Conservation (phyloP, 2,888 invertebrate genomes). For the Tricholauxania praeusta region DNA sequence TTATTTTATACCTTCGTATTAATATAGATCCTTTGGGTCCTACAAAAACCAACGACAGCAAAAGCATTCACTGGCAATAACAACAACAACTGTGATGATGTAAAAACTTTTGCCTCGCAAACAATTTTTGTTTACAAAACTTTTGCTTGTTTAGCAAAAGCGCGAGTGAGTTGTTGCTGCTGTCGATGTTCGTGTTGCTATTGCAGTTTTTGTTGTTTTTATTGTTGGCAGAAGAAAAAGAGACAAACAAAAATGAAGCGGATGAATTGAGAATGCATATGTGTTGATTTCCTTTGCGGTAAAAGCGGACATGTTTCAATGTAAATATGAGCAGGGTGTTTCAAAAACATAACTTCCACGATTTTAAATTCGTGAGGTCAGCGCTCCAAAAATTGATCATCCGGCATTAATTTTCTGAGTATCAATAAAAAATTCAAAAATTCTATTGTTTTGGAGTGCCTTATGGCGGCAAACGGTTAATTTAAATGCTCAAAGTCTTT, state of each 20-base stretch:
- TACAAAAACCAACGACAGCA: constrained; percentile 51
- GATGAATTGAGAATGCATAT: constrained; percentile 25
- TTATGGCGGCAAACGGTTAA: too few relatives aligned
- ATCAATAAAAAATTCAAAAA: too few relatives aligned
- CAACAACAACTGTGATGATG: constrained; percentile 54
- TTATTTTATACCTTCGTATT: constrained; percentile 39
- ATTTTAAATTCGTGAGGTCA: too few relatives aligned
- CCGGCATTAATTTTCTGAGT: too few relatives aligned
- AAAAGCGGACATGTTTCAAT: constrained; percentile 24
- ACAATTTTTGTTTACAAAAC: constrained; percentile 61
- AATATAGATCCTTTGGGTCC: constrained; percentile 52
- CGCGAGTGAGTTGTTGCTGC: constrained; percentile 40
- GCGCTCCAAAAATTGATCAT: too few relatives aligned
- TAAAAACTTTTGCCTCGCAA: constrained; percentile 59
- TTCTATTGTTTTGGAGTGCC: too few relatives aligned
- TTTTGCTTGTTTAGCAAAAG: constrained; percentile 55
- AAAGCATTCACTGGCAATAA: constrained; percentile 34
- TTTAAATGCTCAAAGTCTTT: too few relatives aligned
- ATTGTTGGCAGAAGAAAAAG: constrained; percentile 21
- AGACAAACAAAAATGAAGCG: constrained; percentile 20
- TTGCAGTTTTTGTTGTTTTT: constrained; percentile 33
- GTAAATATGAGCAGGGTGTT: background rate
- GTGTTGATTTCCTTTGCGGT: constrained; percentile 34
- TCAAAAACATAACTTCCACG: too few relatives aligned
- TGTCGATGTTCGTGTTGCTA: constrained; percentile 46